Percentiles rank a stretch among this genome's conserved stretches.
These are phyloP conservation scores for Pedetes capensis DNA, from an alignment of 2,113 vertebrate species.

Conservation along the genomic window DNA sequence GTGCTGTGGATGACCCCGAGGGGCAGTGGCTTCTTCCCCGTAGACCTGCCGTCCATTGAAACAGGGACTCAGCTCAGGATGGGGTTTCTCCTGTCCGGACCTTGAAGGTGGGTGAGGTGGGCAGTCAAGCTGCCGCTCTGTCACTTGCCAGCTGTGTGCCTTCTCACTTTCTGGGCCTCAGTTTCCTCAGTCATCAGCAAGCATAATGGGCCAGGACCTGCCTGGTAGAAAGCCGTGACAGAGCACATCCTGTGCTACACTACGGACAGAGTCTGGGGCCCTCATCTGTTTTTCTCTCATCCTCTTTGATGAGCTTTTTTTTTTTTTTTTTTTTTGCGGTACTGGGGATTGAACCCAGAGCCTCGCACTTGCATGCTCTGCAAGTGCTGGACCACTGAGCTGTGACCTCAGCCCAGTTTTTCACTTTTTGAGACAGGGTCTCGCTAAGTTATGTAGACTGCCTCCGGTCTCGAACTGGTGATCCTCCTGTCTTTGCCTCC, in stretches of 20 bases:
- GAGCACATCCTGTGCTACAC: neutral
- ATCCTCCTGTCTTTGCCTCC: no score
- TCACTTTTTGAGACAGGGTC: no score
- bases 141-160: neutral
- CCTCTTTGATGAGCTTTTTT: neutral
- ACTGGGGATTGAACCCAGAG: no score
- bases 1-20: neutral
- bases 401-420: no score
- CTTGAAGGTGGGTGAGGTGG: neutral
- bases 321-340: no score
- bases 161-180: neutral
- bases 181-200: neutral
- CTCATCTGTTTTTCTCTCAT: neutral
- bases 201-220: rapidly evolving
- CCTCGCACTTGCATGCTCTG: no score
- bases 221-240: neutral
- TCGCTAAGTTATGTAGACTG: no score
- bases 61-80: neutral
- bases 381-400: no score
- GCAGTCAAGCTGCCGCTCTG: neutral
- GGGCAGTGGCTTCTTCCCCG: neutral
- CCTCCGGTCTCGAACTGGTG: no score
- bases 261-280: neutral
- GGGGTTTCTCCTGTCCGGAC: neutral
- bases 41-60: neutral